Conservation (phyloP, 2,888 invertebrate species). For the Sceliomorpha sp. region DNA sequence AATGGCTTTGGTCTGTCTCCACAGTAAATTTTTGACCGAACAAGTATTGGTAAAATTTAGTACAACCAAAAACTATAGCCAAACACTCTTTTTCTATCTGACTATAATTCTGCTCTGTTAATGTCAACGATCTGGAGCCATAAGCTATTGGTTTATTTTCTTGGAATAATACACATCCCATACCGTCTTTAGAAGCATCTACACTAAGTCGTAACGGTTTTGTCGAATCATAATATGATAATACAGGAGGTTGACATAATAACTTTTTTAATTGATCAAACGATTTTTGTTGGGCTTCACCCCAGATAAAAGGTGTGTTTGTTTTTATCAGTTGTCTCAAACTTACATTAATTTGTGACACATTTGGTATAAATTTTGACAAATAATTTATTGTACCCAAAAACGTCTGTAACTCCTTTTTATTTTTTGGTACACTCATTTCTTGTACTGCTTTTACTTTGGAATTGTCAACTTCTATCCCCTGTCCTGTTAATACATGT, state of each 20-base stretch:
- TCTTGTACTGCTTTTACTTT: conserved; percentile 58
- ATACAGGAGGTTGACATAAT: conserved; percentile 37
- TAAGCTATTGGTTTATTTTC: no score
- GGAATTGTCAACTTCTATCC: conserved; percentile 48
- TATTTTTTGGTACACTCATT: conserved; percentile 49
- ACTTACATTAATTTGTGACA: conserved; percentile 45
- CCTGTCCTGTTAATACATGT: conserved; percentile 51
- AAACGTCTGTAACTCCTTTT: conserved; percentile 57
- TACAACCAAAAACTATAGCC: no score
- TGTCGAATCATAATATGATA: conserved; percentile 33
- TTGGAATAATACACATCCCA: no score
- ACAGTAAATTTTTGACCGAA: no score
- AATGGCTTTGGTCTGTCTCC: no score
- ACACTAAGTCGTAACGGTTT: conserved; percentile 40
- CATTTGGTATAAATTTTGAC: conserved; percentile 62
- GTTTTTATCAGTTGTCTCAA: conserved; percentile 61
- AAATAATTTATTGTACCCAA: conserved; percentile 63
- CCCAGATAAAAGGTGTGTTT: conserved; percentile 60
- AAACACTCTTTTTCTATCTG: no score
- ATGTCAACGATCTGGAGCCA: no score
- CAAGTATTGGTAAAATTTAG: no score
- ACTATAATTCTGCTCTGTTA: no score
- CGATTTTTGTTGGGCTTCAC: conserved; percentile 52
- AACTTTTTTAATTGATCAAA: conserved; percentile 54
- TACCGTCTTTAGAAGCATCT: conserved; percentile 44